Evolutionary conservation across 1,140 invertebrate genomes (phyloP), one percentile per base, ranked within the genome.

Genomic region (Sinonovacula constricta): DNA sequence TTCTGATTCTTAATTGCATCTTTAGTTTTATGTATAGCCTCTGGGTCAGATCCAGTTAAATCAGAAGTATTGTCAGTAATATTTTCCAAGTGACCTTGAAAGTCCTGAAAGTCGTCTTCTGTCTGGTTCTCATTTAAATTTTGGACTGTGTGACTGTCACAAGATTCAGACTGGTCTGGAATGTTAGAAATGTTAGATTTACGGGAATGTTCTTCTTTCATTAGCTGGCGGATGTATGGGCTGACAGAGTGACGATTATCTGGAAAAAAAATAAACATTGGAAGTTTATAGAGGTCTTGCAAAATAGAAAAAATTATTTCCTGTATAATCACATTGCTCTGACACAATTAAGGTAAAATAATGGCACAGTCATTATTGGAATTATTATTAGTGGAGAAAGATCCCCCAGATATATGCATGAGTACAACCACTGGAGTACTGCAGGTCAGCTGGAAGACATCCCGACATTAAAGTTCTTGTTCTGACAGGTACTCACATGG

Each of bases 161-260:
- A 15, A 45, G 33, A 7, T 22, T 15, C 69, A 39, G 33, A 24
- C 22, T 71, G 31, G 45, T 18, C 30, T 75, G 31, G 34, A 33
- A 59, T 45, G 63, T 72, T 66, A 49, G 28, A 28, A 57, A 79
- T 45, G n/a, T n/a, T n/a, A n/a, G n/a, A n/a, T n/a, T n/a, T n/a
- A n/a, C n/a, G n/a, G n/a, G n/a, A n/a, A 69, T 80, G 59, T 77
- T 86, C 79, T 69, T 88, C 83, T 53, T 83, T 67, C 87, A 88
- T 87, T n/a, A 88, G 63, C 24, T 88, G 82, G 60, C 71, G 74
- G 33, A 87, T 74, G 71, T 85, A 87, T 26, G 85, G 81, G 79
- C 85, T 88, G 15, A 78, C 45, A 28, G 83, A 56, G 68, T 70
- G 67, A 51, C 78, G 77, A 14, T 71, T 83, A 18, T 88, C 87